These are phyloP conservation scores for Falcunculus frontatus DNA, from an alignment of 2,113 vertebrate species.

Conservation along the genomic window DNA sequence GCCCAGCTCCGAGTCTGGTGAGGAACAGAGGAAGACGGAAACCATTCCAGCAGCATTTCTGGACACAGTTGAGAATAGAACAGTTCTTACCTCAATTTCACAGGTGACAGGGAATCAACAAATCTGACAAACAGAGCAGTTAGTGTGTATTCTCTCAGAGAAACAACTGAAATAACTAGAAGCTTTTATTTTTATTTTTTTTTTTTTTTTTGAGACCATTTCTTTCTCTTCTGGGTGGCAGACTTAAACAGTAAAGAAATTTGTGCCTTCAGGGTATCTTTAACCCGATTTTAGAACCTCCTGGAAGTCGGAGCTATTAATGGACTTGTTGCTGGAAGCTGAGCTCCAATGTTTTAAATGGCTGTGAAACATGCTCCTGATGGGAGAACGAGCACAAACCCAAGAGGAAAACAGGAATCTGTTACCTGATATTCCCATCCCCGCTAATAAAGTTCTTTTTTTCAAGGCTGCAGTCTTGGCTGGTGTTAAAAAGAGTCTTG, in stretches of 20 bases:
- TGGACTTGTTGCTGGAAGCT: conserved; percentile 28
- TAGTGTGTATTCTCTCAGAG: neutral
- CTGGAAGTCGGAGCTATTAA: neutral
- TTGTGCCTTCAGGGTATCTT: neutral
- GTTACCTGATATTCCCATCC: neutral
- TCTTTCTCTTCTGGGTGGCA: neutral
- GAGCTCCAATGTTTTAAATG: neutral
- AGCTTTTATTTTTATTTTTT: neutral
- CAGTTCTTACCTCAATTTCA: neutral
- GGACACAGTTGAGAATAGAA: neutral
- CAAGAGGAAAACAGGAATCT: neutral
- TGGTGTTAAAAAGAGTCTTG: neutral
- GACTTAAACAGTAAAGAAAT: neutral
- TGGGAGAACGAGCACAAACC: neutral
- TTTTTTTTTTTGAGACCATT: neutral
- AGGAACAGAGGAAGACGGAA: neutral
- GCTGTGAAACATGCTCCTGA: neutral
- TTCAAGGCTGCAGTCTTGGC: neutral
- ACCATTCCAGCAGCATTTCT: neutral
- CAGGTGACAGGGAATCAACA: neutral
- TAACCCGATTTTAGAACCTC: conserved; percentile 16
- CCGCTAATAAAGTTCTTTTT: neutral
- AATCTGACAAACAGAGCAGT: neutral
- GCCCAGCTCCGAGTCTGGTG: fast-evolving
- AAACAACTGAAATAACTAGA: neutral